Evolutionary conservation across 1,140 invertebrate genomes (phyloP), one percentile per base, ranked within the genome.

Genomic region (Vanessa atalanta): DNA sequence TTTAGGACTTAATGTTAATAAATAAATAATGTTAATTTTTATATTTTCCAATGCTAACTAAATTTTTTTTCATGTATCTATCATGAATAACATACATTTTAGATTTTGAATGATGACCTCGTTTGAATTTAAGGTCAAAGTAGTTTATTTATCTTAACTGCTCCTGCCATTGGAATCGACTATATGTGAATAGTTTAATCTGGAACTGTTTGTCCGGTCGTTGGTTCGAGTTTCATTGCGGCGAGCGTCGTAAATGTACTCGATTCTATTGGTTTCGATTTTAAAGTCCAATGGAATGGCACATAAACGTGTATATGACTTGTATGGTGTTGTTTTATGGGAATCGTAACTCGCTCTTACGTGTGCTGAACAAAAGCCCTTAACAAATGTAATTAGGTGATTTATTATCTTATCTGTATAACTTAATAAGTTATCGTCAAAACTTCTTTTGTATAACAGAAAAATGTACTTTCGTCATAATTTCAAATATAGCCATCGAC

Each of bases 241-340:
- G 64, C 57, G 50, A 51, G 53, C n/a, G 63, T 74, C 78, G 72
- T 79, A 79, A 79, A 76, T 57, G 66, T 76, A 66, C 69, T 74
- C 78, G 43, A 74, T 74, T 73, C 72, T 76, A 77, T 79, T 79
- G 78, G 71, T 69, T 68, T 47, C 69, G 69, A 76, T 76, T 79
- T 79, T 76, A 79, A 79, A 79, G 72, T 77, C 73, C 53, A 47
- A 64, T 73, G 69, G 50, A 69, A 79, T 74, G 65, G 72, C 37
- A 63, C 57, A 73, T 77, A 74, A 77, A 77, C 69, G 64, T 65
- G 68, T 68, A 74, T 67, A 64, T 67, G 65, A 50, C 61, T 20
- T 72, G 63, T 73, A 37, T 68, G 20, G 31, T 63, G 48, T 48
- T 74, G 61, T 43, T 65, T 66, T 66, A 66, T 66, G 50, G 26